Conservation (phyloP, 37 sponge, comb jelly and placozoan genomes). For the Chondrosia reniformis region DNA sequence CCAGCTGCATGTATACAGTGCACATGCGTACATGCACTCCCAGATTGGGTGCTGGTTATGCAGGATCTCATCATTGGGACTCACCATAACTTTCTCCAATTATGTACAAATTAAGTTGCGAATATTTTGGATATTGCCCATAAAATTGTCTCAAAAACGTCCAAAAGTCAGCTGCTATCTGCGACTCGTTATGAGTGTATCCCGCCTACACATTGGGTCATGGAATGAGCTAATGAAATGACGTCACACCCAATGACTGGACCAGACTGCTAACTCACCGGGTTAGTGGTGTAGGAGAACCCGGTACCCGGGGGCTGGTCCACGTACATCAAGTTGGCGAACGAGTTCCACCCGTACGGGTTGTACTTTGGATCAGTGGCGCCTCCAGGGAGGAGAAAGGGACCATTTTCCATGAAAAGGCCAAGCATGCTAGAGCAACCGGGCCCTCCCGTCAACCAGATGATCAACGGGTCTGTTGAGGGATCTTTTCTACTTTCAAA, state of each 20-base stretch:
- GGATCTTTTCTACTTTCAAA: constrained; percentile 79
- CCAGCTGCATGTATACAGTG: constrained; percentile 51
- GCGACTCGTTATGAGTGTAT: constrained; percentile 63
- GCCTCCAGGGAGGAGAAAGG: constrained; percentile 59
- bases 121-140: constrained; percentile 65
- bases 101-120: constrained; percentile 72
- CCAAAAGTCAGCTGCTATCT: constrained; percentile 74
- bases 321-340: constrained; percentile 81
- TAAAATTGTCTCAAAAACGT: constrained; percentile 67
- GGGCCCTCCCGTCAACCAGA: constrained; percentile 91
- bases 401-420: constrained; percentile 81
- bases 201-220: constrained; percentile 12
- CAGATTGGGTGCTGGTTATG: background rate
- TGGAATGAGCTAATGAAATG: background rate
- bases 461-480: constrained; percentile 67
- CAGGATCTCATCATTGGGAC: background rate
- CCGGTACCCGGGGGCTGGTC: constrained; percentile 91
- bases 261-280: constrained; percentile 11
- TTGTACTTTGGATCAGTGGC: constrained; percentile 49
- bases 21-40: background rate
- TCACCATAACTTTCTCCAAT: constrained; percentile 83
- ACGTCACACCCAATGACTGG: background rate
- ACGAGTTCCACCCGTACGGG: constrained; percentile 81
- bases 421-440: constrained; percentile 85
- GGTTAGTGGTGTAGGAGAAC: constrained; percentile 72